Evolutionary conservation across 2,113 vertebrate genomes (phyloP), one percentile per base, ranked within the genome.

Genomic region (Hoplias malabaricus): DNA sequence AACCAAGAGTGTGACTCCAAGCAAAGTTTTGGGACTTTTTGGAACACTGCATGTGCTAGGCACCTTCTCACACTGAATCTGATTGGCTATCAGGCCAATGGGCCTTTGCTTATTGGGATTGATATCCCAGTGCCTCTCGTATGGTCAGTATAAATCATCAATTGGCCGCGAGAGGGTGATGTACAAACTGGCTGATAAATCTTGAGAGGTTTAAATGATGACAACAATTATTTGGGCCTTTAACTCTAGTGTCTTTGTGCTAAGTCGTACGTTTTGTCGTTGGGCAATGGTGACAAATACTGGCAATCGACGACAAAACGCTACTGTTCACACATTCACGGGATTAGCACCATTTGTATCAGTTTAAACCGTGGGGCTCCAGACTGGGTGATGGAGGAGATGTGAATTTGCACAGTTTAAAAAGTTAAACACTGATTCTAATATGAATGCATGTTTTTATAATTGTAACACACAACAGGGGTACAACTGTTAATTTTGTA

Each of bases 281-380:
- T 36, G 79, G 86, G 87, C 89, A 92, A 93, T 90, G 85, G 91
- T 92, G 89, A 93, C 90, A 91, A 91, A 92, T 92, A 91, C 90
- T 82, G 43, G 77, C 56, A 71, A 81, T 77, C 77, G 83, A 67
- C 84, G 48, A 80, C 69, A 78, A 92, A 92, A 88, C 69, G 88
- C 90, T 89, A 85, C 86, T 81, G 86, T 90, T 91, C 86, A 88
- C 87, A 90, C 87, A 88, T 89, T 87, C 23, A 72, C 62, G 5
- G 91, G 88, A 92, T 92, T 88, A 91, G 84, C 83, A 74, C 91
- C 89, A 91, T 93, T 92, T 93, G 89, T 93, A 92, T 92, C 87
- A 90, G 90, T 93, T 93, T 92, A 72, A 87, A 86, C 48, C 63
- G 84, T 63, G 9, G 75, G 88, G 83, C 86, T 67, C 84, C 78